phyloP scores from a whole-genome alignment of 2,113 vertebrate genomes.

The Cottus gobio region DNA sequence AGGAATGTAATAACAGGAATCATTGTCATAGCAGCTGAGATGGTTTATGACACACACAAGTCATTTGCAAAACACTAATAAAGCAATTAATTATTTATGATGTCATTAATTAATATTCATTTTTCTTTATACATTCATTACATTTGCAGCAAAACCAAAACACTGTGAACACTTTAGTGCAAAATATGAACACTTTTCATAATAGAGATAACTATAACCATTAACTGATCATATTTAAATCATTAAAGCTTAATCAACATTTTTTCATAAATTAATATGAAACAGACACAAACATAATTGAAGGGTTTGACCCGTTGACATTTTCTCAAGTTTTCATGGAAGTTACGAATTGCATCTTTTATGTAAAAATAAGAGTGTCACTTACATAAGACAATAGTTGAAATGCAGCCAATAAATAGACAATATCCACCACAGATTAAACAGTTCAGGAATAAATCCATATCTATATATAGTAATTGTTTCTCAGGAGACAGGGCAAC shows the following conservation, averaged over 20 bases:
- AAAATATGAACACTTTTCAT: constrained; percentile 55
- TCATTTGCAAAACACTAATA: constrained; percentile 25
- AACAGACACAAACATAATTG: not conserved
- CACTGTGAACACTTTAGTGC: constrained; percentile 13
- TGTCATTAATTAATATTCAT: constrained; percentile 9
- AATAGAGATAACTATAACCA: not conserved
- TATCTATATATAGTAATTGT: constrained; percentile 45
- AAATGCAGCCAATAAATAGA: constrained; percentile 62
- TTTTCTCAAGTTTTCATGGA: not conserved
- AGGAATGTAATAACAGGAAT: not conserved
- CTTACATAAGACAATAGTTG: constrained; percentile 27
- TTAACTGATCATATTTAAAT: not conserved
- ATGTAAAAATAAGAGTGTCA: constrained; percentile 11
- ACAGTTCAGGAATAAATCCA: constrained; percentile 33
- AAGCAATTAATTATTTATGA: constrained; percentile 11
- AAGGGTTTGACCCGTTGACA: constrained; percentile 10
- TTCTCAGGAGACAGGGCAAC: constrained; percentile 56
- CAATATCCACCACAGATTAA: constrained; percentile 39
- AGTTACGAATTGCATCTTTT: not conserved
- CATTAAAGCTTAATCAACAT: not conserved
- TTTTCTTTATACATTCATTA: constrained; percentile 29
- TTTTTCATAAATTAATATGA: constrained; percentile 7
- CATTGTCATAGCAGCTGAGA: not conserved
- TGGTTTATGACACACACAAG: not conserved
- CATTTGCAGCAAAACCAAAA: constrained; percentile 20